A percentile compares a stretch with the other conserved stretches of the same genome.
phyloP scores from a whole-genome alignment of 2,797 vertebrate species.

The Ataeniobius toweri region DNA sequence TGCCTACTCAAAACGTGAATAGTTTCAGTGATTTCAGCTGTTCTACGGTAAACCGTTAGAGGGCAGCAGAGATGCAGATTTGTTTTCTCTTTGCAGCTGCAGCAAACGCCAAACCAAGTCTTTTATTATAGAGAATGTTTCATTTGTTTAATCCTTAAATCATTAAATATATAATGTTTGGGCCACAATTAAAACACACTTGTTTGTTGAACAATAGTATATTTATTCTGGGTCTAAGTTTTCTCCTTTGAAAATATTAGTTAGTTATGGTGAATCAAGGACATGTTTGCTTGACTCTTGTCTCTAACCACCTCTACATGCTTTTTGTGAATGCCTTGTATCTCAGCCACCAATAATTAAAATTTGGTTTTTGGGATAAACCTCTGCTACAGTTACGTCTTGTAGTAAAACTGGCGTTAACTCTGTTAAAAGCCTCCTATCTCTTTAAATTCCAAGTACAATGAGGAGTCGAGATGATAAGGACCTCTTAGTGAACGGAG shows the following conservation, averaged over 20 bases:
- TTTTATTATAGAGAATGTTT: not conserved
- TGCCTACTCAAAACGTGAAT: not conserved
- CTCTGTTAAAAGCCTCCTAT: slow-evolving; percentile 32
- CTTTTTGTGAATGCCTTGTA: not conserved
- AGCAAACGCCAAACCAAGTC: not conserved
- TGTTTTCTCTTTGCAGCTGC: not conserved
- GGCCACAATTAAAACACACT: not conserved
- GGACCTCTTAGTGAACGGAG: slow-evolving; percentile 68
- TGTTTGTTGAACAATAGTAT: not conserved
- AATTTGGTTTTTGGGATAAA: not conserved
- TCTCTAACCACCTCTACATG: slow-evolving; percentile 43
- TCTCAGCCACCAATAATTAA: not conserved
- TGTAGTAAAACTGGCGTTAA: not conserved
- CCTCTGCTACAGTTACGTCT: not conserved
- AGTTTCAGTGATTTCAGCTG: not conserved
- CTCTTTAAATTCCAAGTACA: slow-evolving; percentile 50
- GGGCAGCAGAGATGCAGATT: slow-evolving; percentile 30
- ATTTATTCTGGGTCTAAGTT: slow-evolving; percentile 17
- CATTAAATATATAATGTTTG: not conserved
- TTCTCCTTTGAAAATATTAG: slow-evolving; percentile 16
- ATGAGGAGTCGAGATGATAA: slow-evolving; percentile 56
- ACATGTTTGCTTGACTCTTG: slow-evolving; percentile 27
- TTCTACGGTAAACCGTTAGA: slow-evolving; percentile 39
- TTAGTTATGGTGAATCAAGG: slow-evolving; percentile 36
- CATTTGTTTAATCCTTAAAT: not conserved